Base-by-base conservation (phyloP, 1,140 invertebrate species). In the Acromyrmex echinatior region DNA sequence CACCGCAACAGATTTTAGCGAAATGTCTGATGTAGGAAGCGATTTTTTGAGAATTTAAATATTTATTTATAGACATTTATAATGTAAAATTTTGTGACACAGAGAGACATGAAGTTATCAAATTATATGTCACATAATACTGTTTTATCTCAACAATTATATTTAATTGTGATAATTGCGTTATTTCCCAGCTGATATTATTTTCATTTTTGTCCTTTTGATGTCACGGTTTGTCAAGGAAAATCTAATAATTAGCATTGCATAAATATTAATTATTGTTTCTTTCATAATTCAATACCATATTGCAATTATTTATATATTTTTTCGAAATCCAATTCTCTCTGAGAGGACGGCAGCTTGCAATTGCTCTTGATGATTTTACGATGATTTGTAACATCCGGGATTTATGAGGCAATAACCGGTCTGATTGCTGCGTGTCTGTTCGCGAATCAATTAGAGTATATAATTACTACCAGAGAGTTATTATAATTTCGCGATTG, bases 81-180 rank as follows among this genome's bases (percentile, higher is more conserved):
- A 7, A 79, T 16, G 25, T 65, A 39, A 66, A 79, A 31, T 66
- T 28, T 25, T 9, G n/a, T 35, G 25, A 58, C 16, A 66, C 18
- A 79, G 25, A 39, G 53, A 79, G 39, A 66, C 18, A 79, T 21
- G 18, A 51, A 45, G 16, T 79, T 62, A 66, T 79, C 25, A 65
- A 79, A 79, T 65, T 65, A 78, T 65, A 63, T 65, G 31, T 78
- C 60, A 16, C 51, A 49, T 79, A 79, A 79, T 12, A 25, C 18
- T 49, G 18, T 79, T 79, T 79, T 51, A 79, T 66, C 77, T 66
- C 60, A 9, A 79, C 39, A 79, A 79, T 79, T 79, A 66, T 79
- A 49, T 79, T 66, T 79, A 66, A 79, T 79, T 79, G 45, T 51
- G 45, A 66, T 66, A 79, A 65, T 79, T 65, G 31, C 62, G 21